Percentiles rank a stretch among this genome's conserved stretches.
Conservation (phyloP, 37 sponge, comb jelly and placozoan species). For the Halisarca cf. caerulea region DNA sequence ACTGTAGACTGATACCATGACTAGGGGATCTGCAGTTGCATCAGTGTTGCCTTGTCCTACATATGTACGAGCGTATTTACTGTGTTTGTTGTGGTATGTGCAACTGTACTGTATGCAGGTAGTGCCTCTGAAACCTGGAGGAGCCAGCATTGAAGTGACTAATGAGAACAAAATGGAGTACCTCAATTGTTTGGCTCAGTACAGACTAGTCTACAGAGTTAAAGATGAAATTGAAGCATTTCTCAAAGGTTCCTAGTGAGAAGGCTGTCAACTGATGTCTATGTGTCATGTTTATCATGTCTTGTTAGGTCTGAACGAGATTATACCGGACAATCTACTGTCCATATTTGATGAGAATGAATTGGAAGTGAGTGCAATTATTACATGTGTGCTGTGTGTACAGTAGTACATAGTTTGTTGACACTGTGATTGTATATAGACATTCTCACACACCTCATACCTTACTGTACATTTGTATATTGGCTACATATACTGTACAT, state of each 20-base stretch:
- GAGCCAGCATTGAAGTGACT: constrained; percentile 81
- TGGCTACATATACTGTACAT: too few relatives aligned
- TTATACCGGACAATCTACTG: constrained; percentile 83
- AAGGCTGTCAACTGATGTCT: too few relatives aligned
- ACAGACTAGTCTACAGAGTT: constrained; percentile 61
- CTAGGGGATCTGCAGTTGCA: too few relatives aligned
- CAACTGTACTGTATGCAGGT: too few relatives aligned
- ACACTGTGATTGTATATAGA: too few relatives aligned
- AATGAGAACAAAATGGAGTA: constrained; percentile 88
- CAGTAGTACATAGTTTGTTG: neutral
- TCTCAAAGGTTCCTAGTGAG: constrained; percentile 65
- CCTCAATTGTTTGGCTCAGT: constrained; percentile 79
- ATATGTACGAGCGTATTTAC: too few relatives aligned
- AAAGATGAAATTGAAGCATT: constrained; percentile 81
- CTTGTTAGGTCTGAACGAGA: constrained; percentile 74
- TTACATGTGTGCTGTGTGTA: neutral
- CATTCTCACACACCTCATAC: too few relatives aligned
- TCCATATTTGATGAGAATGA: constrained; percentile 96
- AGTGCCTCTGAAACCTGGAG: constrained; percentile 74
- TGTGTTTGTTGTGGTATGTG: too few relatives aligned
- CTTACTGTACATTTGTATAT: too few relatives aligned
- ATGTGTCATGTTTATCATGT: neutral
- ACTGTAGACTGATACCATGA: too few relatives aligned
- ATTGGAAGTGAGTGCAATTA: constrained; percentile 71
- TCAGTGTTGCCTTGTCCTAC: too few relatives aligned